phyloP scores from a whole-genome alignment of 2,888 invertebrate genomes.

The Galerucella calmariensis region DNA sequence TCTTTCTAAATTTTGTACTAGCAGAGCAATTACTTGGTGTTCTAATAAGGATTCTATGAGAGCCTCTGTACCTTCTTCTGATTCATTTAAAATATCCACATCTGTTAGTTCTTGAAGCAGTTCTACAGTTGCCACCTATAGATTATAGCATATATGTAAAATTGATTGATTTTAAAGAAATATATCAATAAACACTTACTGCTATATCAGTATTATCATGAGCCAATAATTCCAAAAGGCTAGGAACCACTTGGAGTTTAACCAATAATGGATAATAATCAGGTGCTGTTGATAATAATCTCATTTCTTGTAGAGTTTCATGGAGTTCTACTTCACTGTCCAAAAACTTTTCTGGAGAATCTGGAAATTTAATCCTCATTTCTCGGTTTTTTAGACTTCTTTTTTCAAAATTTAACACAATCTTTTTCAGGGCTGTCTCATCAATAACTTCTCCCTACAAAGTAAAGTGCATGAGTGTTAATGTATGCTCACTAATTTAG shows the following conservation, averaged over 20 bases:
- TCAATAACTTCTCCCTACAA: constrained; percentile 85
- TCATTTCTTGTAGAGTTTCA: constrained; percentile 86
- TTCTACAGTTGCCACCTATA: constrained; percentile 67
- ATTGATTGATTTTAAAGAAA: not conserved
- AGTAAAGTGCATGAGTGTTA: constrained; percentile 19
- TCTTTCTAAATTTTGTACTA: constrained; percentile 93
- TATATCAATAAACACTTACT: constrained; percentile 53
- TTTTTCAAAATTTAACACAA: constrained; percentile 94
- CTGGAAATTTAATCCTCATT: constrained; percentile 98
- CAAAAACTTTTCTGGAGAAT: constrained; percentile 97
- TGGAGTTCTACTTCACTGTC: constrained; percentile 88
- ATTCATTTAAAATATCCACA: constrained; percentile 94
- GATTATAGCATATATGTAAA: not conserved
- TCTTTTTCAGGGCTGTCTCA: constrained; percentile 86
- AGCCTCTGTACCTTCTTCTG: constrained; percentile 89
- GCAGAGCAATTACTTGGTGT: constrained; percentile 84
- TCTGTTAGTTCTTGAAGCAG: constrained; percentile 90
- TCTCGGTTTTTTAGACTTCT: constrained; percentile 94
- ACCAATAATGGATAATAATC: constrained; percentile 93
- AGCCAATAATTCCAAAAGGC: constrained; percentile 89
- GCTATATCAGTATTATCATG: constrained; percentile 96
- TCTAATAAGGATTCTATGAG: constrained; percentile 89
- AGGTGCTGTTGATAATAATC: constrained; percentile 94
- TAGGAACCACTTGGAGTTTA: constrained; percentile 88
- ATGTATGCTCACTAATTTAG: not conserved